A percentile compares a stretch with the other conserved stretches of the same genome.
phyloP scores from a whole-genome alignment of 2,797 vertebrate genomes.

The Melopsittacus undulatus region DNA sequence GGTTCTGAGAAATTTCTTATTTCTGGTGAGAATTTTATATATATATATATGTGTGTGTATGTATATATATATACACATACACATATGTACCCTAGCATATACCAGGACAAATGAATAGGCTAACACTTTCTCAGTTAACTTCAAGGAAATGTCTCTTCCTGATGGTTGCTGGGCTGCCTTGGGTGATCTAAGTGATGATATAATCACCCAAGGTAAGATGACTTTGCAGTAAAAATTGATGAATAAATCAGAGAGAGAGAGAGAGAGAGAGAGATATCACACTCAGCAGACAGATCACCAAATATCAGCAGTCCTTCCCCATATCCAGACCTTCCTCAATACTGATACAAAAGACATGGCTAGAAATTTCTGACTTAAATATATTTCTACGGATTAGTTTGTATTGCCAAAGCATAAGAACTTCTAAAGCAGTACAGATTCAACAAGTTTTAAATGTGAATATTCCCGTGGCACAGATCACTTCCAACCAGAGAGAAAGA shows the following conservation, averaged over 20 bases:
- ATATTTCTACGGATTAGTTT: neutral
- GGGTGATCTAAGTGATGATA: neutral
- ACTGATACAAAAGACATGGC: neutral
- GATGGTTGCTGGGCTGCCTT: neutral
- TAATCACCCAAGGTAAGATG: neutral
- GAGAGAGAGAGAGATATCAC: neutral
- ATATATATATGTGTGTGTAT: too few relatives aligned
- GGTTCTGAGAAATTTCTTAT: neutral
- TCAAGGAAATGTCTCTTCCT: neutral
- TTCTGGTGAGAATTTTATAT: neutral
- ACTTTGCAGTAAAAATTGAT: neutral
- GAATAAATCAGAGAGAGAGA: neutral
- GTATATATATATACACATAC: too few relatives aligned
- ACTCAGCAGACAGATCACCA: neutral
- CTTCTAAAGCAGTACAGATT: neutral
- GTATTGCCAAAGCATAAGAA: neutral
- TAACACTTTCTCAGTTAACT: neutral
- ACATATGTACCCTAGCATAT: neutral
- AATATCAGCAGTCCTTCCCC: neutral
- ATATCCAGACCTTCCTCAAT: neutral
- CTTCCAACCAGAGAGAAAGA: neutral
- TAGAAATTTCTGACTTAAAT: neutral
- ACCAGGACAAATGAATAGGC: neutral
- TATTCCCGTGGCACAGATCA: neutral
- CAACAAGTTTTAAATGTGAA: neutral